Base-by-base conservation (phyloP, 2,113 vertebrate species). In the Thamnaconus septentrionalis region DNA sequence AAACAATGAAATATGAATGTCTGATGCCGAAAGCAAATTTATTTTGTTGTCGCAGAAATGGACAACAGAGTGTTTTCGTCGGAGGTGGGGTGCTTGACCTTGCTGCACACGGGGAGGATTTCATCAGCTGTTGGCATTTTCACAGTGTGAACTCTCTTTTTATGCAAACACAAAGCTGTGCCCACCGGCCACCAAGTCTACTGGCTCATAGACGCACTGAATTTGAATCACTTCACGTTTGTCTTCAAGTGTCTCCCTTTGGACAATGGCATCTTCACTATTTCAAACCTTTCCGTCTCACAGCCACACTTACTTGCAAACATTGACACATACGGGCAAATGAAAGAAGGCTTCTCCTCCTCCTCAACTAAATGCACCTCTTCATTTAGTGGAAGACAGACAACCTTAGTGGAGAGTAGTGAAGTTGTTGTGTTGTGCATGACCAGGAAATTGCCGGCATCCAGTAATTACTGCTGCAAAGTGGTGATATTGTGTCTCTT, bases 41-140 rank as follows among this genome's bases (percentile, higher is more conserved):
- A n/a, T 46, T 75, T 41, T 43, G 67, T 53, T 45, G 11, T 9
- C 10, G 48, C 10, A 60, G 39, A 54, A 73, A 53, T 7, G n/a
- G 54, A 57, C 66, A 68, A 52, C 53, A 61, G 44, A 39, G 56
- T 51, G 59, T 43, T 67, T n/a, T 56, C 59, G 53, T n/a, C 73
- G 72, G 46, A 56, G 50, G 62, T 56, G 46, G 54, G 50, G 62
- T 56, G 65, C 61, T 76, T 70, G 76, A 84, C 84, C 78, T 81
- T 69, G 65, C 48, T 64, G 71, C 54, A 12, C 62, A 8, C 51
- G 57, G 59, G 70, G 62, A 64, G 52, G 68, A 76, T 52, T 79
- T 75, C 58, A 70, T 86, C 66, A 71, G 67, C 78, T 74, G 69
- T 66, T 76, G 75, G 66, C 70, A 59, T 82, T 79, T 83, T 71